Evolutionary conservation across 2,797 vertebrate species (phyloP).

Genomic region (Lycodopsis pacificus): DNA sequence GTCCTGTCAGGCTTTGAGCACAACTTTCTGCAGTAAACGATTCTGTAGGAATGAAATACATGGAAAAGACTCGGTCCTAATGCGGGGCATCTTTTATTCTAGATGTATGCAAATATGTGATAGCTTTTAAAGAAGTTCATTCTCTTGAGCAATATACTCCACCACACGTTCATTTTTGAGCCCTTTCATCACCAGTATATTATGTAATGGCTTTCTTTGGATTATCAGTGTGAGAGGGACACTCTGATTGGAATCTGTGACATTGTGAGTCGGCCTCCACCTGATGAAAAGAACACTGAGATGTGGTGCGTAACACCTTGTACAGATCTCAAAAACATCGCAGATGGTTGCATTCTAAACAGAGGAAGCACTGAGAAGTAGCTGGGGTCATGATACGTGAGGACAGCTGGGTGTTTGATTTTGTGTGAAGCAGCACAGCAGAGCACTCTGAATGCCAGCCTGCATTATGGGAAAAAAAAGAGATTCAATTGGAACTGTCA

Average conservation of each 20-base stretch:
- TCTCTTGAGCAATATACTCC: not conserved
- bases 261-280: not conserved
- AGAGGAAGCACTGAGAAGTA: not conserved
- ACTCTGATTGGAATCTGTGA: not conserved
- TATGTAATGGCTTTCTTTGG: not conserved
- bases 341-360: not conserved
- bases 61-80: not conserved
- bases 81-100: too few relatives aligned
- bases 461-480: not conserved
- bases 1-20: not conserved
- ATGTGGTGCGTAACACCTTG: not conserved
- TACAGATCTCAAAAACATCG: not conserved
- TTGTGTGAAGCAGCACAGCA: not conserved
- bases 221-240: not conserved
- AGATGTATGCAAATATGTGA: not conserved
- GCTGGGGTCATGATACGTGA: not conserved
- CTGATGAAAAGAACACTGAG: too few relatives aligned
- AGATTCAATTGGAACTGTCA: constrained; percentile 7
- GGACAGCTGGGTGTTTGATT: constrained; percentile 2
- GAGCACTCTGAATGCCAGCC: not conserved
- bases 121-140: not conserved
- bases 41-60: not conserved
- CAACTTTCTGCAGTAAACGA: not conserved
- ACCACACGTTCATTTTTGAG: not conserved
- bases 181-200: not conserved